Evolutionary conservation across 1,140 invertebrate species (phyloP), one percentile per base, ranked within the genome.

Genomic region (Brachionus calyciflorus): DNA sequence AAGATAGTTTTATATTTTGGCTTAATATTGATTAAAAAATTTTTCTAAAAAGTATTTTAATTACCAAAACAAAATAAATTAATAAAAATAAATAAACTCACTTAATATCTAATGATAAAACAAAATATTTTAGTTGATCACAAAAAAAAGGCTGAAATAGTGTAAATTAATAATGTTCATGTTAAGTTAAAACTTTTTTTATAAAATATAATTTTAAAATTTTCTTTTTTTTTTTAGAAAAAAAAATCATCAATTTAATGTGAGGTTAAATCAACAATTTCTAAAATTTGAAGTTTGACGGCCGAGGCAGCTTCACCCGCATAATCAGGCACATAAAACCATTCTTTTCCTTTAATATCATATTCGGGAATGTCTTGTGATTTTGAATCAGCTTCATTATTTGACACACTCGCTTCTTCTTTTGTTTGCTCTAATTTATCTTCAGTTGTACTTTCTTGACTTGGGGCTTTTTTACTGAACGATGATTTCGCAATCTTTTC

Each of bases 261-360:
- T 14, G 69, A 73, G 9, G 33, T 51, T 73, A 73, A 30, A 51
- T 73, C 51, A 24, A 55, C 69, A 55, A 73, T 73, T 41, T 49
- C 46, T 40, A 73, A 24, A 28, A 73, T 73, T 49, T 73, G 69
- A 40, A 33, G 24, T 14, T 73, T 73, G 10, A 73, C 69, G 9
- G 69, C 69, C 28, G 69, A 73, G 14, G 69, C 69, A 5, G 69
- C 69, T 73, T 73, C 69, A 30, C 69, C 69, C 10, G 69, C 69
- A 33, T 37, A 73, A 9, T 73, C 69, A 21, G 69, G 69, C 17
- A 73, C 51, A 51, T 51, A 73, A 24, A 73, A 73, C 69, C 69
- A 73, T 5, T 73, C 69, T 26, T 73, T 73, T 9, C 69, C 69
- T 73, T 73, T 49, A 10, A 73, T 51, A n/a, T 51, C 46, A 51